These are phyloP conservation scores for Nineta flava DNA, from an alignment of 2,888 invertebrate species.

Conservation along the genomic window DNA sequence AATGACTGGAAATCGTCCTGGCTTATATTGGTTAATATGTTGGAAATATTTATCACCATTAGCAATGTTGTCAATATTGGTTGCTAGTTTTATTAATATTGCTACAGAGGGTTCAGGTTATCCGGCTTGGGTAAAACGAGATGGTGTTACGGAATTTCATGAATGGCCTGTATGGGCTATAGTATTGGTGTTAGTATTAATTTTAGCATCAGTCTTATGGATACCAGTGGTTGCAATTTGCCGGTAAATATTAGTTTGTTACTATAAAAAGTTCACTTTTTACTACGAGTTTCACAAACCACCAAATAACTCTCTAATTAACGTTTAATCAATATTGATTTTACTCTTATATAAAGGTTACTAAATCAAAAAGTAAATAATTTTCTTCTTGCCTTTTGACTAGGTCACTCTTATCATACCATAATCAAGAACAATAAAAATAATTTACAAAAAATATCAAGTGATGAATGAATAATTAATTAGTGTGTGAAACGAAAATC, in stretches of 20 bases:
- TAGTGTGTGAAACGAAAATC: too few species aligned
- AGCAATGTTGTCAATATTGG: conserved; percentile 73
- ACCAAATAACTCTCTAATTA: too few species aligned
- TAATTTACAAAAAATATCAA: too few species aligned
- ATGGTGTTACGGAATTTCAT: conserved; percentile 54
- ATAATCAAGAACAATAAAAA: too few species aligned
- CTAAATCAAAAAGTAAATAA: too few species aligned
- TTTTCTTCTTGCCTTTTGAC: too few species aligned
- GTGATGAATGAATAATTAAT: too few species aligned
- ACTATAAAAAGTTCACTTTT: not conserved
- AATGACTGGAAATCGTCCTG: conserved; percentile 84
- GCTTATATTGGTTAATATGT: conserved; percentile 81
- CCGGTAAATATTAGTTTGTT: conserved; percentile 50
- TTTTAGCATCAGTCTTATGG: conserved; percentile 73
- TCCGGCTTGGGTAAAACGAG: conserved; percentile 63
- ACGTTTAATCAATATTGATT: too few species aligned
- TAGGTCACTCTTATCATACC: too few species aligned
- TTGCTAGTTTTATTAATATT: conserved; percentile 70
- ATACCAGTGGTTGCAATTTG: conserved; percentile 69
- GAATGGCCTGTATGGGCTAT: conserved; percentile 85
- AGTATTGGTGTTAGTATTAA: conserved; percentile 51
- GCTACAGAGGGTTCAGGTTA: conserved; percentile 68
- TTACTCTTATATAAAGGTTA: too few species aligned
- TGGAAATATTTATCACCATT: conserved; percentile 88
- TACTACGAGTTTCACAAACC: too few species aligned